Percentiles rank a stretch among this genome's conserved stretches.
phyloP scores from a whole-genome alignment of 64 coral and sea anemone species.

The Pocillopora damicornis region DNA sequence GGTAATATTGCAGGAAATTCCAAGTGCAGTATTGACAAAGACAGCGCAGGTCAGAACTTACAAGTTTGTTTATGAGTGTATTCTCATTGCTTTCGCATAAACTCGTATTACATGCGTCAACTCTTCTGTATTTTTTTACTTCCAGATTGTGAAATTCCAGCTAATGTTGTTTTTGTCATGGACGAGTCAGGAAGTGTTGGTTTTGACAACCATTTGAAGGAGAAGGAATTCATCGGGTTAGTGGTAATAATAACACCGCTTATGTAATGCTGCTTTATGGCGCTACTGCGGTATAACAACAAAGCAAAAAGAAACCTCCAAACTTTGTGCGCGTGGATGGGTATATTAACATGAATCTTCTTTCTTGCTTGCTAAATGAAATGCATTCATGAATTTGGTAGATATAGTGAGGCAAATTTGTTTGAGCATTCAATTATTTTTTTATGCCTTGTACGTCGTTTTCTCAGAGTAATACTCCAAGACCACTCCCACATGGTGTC shows the following conservation, averaged over 20 bases:
- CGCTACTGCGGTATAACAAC: no score
- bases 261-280: no score
- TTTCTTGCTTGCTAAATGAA: no score
- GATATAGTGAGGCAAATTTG: no score
- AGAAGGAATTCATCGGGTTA: slow-evolving; percentile 66
- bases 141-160: slow-evolving; percentile 74
- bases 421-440: no score
- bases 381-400: no score
- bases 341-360: no score
- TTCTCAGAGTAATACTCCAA: no score
- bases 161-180: slow-evolving; percentile 83
- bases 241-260: neutral
- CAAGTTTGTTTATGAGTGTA: neutral
- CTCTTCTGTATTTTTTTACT: neutral
- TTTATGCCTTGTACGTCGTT: no score
- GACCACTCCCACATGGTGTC: no score
- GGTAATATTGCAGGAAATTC: neutral
- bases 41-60: neutral
- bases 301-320: no score
- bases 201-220: slow-evolving; percentile 19
- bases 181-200: slow-evolving; percentile 71
- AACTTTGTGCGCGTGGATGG: no score
- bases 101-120: neutral
- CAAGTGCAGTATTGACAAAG: neutral
- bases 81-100: neutral